A percentile compares a stretch with the other conserved stretches of the same genome.
phyloP scores from a whole-genome alignment of 35 echinoderm and acorn worm species.

The Heliocidaris tuberculata region DNA sequence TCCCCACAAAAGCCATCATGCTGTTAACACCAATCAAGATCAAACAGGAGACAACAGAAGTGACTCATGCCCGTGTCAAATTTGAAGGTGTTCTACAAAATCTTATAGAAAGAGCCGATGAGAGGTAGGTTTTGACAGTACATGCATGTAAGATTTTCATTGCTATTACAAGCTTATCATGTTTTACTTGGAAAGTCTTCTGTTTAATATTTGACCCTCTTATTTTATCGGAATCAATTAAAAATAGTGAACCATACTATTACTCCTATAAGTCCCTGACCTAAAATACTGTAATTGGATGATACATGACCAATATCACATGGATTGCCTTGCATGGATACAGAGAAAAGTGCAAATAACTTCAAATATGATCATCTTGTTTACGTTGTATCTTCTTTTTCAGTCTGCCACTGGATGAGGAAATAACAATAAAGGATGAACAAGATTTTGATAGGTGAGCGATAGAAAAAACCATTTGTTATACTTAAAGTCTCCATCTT shows the following conservation, averaged over 20 bases:
- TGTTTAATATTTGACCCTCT: too few species aligned
- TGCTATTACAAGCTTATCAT: too few species aligned
- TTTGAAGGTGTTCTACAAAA: conserved; percentile 87
- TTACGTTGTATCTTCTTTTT: neutral
- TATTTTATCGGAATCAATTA: too few species aligned
- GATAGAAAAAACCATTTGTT: neutral
- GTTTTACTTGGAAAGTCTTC: too few species aligned
- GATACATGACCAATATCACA: too few species aligned
- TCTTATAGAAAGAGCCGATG: conserved; percentile 89
- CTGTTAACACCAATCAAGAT: conserved; percentile 21
- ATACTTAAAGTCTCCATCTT: too few species aligned
- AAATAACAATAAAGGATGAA: conserved; percentile 10
- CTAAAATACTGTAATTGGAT: too few species aligned
- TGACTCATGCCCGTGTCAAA: conserved; percentile 65
- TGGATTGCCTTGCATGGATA: too few species aligned
- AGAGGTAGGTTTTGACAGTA: conserved; percentile 52
- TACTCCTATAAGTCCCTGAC: too few species aligned
- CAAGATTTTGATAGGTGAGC: conserved; percentile 34
- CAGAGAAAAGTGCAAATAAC: too few species aligned
- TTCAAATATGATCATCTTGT: neutral
- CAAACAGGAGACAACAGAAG: conserved; percentile 53
- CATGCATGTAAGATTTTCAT: neutral
- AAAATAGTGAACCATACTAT: too few species aligned
- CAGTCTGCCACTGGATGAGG: neutral
- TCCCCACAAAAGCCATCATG: neutral